phyloP scores from a whole-genome alignment of 2,797 vertebrate species.

The Anomalospiza imberbis region DNA sequence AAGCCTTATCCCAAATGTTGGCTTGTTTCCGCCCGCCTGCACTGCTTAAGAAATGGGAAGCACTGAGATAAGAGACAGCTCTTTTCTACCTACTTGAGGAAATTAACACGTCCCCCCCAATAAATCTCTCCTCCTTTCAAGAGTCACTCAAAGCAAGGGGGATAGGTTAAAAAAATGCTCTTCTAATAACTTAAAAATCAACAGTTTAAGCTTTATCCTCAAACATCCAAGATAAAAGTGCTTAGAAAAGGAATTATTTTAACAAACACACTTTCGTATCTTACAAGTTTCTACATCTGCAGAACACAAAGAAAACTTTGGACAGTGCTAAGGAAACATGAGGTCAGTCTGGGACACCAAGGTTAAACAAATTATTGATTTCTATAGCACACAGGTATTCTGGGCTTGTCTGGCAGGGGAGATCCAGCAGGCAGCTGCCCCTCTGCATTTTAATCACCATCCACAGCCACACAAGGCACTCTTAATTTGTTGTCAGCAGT shows the following conservation, averaged over 20 bases:
- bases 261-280: neutral
- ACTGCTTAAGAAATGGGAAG: neutral
- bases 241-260: neutral
- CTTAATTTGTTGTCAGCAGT: neutral
- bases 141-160: neutral
- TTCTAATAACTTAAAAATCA: neutral
- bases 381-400: neutral
- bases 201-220: neutral
- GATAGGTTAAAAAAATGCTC: neutral
- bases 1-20: neutral
- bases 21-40: neutral
- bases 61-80: neutral
- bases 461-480: neutral
- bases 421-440: neutral
- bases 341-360: neutral
- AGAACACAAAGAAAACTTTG: neutral
- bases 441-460: neutral
- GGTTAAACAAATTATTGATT: neutral
- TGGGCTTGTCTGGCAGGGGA: neutral
- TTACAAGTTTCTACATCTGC: neutral
- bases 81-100: neutral
- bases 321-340: neutral
- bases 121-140: neutral
- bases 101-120: neutral
- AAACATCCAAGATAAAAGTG: neutral